Conservation (phyloP, 2,113 vertebrate genomes). For the Anarrhichthys ocellatus region DNA sequence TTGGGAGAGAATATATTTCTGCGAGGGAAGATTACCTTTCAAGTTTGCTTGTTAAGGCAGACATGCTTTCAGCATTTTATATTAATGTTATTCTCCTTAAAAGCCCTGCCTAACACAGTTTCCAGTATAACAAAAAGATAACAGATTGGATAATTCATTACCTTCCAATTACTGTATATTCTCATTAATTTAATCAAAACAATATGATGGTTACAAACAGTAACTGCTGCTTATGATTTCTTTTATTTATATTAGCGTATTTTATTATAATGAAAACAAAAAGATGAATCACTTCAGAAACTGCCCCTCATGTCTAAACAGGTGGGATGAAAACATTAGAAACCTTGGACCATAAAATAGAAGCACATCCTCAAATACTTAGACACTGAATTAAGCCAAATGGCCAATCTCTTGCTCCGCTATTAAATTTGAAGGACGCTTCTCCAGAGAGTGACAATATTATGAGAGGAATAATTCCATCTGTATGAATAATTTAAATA, state of each 20-base stretch:
- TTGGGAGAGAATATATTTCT: background rate
- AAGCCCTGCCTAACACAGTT: background rate
- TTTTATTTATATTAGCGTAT: background rate
- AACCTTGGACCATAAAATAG: conserved; percentile 17
- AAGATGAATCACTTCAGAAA: background rate
- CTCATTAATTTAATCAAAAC: background rate
- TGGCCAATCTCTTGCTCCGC: conserved; percentile 49
- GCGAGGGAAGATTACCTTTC: background rate
- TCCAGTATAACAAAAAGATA: background rate
- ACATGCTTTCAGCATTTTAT: conserved; percentile 21
- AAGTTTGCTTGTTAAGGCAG: conserved; percentile 16
- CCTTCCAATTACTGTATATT: background rate
- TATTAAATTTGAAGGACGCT: conserved; percentile 75
- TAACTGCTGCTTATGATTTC: background rate
- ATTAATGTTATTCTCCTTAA: background rate
- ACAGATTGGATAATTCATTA: background rate
- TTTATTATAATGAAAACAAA: background rate
- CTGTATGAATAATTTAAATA: conserved; percentile 78
- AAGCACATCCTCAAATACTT: conserved; percentile 44
- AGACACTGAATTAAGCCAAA: conserved; percentile 60
- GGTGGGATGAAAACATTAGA: conserved; percentile 5
- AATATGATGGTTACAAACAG: background rate
- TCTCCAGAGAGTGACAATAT: conserved; percentile 72
- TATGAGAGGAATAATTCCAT: conserved; percentile 77
- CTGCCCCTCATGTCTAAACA: background rate